Evolutionary conservation across 2,888 invertebrate genomes (phyloP), one percentile per base, ranked within the genome.

Genomic region (Cheilosia pagana): DNA sequence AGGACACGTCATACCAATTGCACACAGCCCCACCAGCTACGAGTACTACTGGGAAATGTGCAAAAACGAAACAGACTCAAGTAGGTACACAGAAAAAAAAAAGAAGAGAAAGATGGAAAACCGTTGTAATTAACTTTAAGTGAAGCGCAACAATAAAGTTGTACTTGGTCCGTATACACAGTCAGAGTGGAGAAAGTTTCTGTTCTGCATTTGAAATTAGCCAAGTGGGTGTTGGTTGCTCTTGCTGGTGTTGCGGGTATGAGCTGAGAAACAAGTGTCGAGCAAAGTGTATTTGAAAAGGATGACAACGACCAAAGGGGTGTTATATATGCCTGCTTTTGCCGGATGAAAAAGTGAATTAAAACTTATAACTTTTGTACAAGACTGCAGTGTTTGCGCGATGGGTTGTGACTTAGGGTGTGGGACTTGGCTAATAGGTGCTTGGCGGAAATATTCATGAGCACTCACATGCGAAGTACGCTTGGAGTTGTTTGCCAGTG

Each of bases 121-220:
- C 59, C 39, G 25, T 82, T 82, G 78, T 82, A 82, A 82, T 82
- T 82, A 82, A 82, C 82, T 82, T 82, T 72, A 82, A 82, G 78
- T 82, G 78, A 82, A 82, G 82, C 82, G 77, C 78, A 82, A 78
- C 82, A 82, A 78, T 78, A 74, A 82, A 78, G 68, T 82, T 77
- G 50, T 77, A 77, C 82, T 77, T 72, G 77, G 77, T 35, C 71
- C 72, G 72, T 8, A 21, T 19, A 12, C 35, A 14, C 41, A 25
- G 39, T 35, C 53, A 10, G 7, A 19, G 31, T 23, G 57, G 57
- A 71, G 55, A 71, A 71, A 71, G 63, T 78, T 78, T 78, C 63
- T 63, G 77, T 78, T 78, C 63, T 63, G 77, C 77, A 78, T 70
- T 78, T 31, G 52, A 78, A 78, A 71, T 71, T 78, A 77, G 77